A percentile compares a stretch with the other conserved stretches of the same genome.
phyloP scores from a whole-genome alignment of 2,888 invertebrate species.

The Steromphala cineraria region DNA sequence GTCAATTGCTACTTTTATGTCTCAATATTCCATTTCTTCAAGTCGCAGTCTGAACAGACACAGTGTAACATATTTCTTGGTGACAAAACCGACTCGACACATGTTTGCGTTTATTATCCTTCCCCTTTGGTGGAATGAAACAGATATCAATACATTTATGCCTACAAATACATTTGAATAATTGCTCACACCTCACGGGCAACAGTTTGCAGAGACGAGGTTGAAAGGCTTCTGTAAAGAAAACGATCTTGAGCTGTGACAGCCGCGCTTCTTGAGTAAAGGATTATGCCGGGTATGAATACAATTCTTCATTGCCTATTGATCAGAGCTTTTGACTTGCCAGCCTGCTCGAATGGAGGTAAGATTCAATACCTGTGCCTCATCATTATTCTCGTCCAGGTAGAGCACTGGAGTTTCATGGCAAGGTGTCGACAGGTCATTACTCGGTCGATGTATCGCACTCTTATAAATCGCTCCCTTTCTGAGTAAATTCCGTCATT shows the following conservation, averaged over 20 bases:
- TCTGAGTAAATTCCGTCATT: neutral
- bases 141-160: neutral
- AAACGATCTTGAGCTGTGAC: slow-evolving; percentile 3
- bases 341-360: neutral
- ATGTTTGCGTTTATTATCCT: slow-evolving; percentile 1
- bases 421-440: neutral
- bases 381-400: neutral
- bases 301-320: neutral
- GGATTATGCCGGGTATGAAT: neutral
- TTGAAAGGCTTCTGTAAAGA: neutral
- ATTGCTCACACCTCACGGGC: neutral
- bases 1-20: neutral
- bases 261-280: neutral
- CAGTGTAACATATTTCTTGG: neutral
- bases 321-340: neutral
- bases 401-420: neutral
- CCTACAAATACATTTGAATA: slow-evolving; percentile 7
- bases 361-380: neutral
- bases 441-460: slow-evolving; percentile 5
- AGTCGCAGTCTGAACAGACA: too few species aligned
- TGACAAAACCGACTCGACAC: neutral
- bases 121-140: neutral
- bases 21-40: too few species aligned
- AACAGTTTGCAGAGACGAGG: neutral
- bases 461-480: slow-evolving; percentile 8